A percentile compares a stretch with the other conserved stretches of the same genome.
Conservation (phyloP, 1,140 invertebrate species). For the Oedothorax gibbosus region DNA sequence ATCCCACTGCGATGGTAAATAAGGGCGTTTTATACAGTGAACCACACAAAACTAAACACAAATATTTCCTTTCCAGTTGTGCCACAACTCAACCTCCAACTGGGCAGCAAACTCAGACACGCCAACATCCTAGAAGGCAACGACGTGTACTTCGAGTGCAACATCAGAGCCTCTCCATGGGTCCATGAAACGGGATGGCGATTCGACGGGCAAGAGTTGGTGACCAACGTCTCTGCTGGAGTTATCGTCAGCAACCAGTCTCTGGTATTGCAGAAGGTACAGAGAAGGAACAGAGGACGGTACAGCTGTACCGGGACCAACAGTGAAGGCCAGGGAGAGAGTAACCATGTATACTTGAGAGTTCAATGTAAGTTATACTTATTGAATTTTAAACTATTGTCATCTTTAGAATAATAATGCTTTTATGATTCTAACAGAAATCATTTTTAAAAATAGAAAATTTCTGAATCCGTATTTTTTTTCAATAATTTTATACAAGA, state of each 20-base stretch:
- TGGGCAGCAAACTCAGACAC: constrained; percentile 65
- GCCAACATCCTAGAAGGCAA: constrained; percentile 74
- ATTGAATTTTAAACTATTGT: background rate
- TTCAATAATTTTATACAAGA: no score
- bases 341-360: constrained; percentile 83
- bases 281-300: constrained; percentile 65
- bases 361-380: constrained; percentile 75
- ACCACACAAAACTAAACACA: background rate
- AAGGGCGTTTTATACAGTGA: no score
- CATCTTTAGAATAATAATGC: background rate
- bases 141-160: constrained; percentile 91
- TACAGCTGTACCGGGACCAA: constrained; percentile 91
- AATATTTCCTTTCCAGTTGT: constrained; percentile 58
- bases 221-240: constrained; percentile 80
- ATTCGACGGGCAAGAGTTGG: constrained; percentile 79
- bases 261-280: constrained; percentile 67
- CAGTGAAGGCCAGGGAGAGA: constrained; percentile 88
- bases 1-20: no score
- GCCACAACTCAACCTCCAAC: constrained; percentile 63
- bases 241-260: constrained; percentile 87
- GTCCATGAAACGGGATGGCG: constrained; percentile 84
- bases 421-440: no score
- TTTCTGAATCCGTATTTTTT: no score
- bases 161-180: constrained; percentile 87
- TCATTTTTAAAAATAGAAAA: no score